These are phyloP conservation scores for Morus bassanus DNA, from an alignment of 2,797 vertebrate genomes.

Conservation along the genomic window DNA sequence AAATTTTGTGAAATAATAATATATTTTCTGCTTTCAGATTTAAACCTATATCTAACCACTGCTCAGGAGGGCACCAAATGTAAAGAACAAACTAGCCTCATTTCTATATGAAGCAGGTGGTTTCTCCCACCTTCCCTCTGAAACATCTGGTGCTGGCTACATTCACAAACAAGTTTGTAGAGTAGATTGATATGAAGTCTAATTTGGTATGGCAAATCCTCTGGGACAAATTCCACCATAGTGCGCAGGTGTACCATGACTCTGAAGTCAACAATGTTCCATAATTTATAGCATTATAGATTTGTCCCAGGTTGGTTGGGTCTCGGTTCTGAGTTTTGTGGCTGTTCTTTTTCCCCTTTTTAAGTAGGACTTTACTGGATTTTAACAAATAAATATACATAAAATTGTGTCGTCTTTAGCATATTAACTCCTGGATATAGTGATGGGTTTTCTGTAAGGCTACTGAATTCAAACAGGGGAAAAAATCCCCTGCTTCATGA, in stretches of 20 bases:
- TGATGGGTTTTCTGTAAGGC: neutral
- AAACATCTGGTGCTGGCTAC: constrained; percentile 11
- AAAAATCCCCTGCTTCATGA: neutral
- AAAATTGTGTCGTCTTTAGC: neutral
- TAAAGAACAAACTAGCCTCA: neutral
- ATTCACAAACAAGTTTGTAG: neutral
- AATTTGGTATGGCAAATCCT: neutral
- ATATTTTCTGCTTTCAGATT: neutral
- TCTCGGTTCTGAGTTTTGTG: neutral
- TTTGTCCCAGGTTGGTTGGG: neutral
- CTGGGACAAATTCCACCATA: neutral
- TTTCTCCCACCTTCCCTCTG: neutral
- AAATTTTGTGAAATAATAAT: neutral
- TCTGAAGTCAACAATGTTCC: neutral
- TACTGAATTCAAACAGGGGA: neutral
- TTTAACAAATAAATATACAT: neutral
- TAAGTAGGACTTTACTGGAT: neutral
- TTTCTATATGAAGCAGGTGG: neutral
- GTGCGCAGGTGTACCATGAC: neutral
- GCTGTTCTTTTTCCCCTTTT: neutral
- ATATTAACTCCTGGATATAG: neutral
- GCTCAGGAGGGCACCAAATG: neutral
- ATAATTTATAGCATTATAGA: neutral
- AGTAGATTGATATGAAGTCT: neutral
- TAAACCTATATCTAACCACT: neutral